A percentile compares a stretch with the other conserved stretches of the same genome.
phyloP scores from a whole-genome alignment of 2,888 invertebrate species.

The Amphipoea oculea region DNA sequence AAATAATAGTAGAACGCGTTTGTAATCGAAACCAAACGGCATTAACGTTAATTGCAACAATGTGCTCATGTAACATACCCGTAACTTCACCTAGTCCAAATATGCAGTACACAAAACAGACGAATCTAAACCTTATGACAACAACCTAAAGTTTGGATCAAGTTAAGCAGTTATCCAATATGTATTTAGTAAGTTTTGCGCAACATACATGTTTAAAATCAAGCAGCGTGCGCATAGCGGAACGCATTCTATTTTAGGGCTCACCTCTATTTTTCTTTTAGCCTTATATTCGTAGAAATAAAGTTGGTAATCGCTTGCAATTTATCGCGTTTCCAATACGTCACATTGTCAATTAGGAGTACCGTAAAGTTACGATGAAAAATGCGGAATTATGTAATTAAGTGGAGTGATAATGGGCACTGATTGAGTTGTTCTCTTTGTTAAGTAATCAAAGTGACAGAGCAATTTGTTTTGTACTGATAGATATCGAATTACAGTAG shows the following conservation, averaged over 20 bases:
- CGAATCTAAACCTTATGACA: constrained; percentile 45
- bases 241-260: constrained; percentile 72
- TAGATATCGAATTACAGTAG: constrained; percentile 48
- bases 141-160: constrained; percentile 48
- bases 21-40: constrained; percentile 77
- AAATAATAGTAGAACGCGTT: constrained; percentile 72
- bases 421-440: constrained; percentile 56
- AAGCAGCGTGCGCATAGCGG: constrained; percentile 69
- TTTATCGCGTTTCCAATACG: constrained; percentile 23
- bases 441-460: constrained; percentile 59
- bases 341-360: constrained; percentile 51
- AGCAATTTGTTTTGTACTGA: constrained; percentile 53
- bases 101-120: constrained; percentile 35
- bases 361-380: constrained; percentile 52
- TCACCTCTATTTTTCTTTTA: constrained; percentile 34
- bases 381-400: constrained; percentile 61
- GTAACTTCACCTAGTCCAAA: constrained; percentile 63
- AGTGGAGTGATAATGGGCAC: constrained; percentile 45
- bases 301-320: constrained; percentile 35
- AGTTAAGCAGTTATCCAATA: constrained; percentile 40
- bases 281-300: constrained; percentile 39
- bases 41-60: constrained; percentile 73
- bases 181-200: constrained; percentile 70
- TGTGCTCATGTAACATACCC: constrained; percentile 71
- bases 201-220: constrained; percentile 71